Evolutionary conservation across 2,888 invertebrate species (phyloP).

Genomic region (Amphipyra tragopoginis): DNA sequence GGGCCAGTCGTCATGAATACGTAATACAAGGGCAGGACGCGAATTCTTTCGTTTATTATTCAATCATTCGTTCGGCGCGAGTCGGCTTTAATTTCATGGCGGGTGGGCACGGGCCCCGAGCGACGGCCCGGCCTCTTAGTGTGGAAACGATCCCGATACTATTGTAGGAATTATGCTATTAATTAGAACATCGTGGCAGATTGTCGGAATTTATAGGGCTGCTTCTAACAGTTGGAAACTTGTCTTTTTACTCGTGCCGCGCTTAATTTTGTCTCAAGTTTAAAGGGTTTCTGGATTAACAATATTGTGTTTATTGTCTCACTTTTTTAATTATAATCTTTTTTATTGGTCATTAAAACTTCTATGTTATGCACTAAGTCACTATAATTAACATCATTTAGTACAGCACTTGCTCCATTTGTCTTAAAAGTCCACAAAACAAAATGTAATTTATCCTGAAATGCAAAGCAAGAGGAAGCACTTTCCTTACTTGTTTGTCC

Average conservation of each 20-base stretch:
- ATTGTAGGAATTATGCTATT: constrained; percentile 72
- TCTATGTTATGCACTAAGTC: too few relatives aligned
- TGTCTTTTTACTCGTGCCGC: constrained; percentile 61
- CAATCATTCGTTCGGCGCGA: constrained; percentile 90
- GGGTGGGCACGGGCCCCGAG: constrained; percentile 87
- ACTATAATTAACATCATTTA: neutral
- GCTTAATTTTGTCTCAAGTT: constrained; percentile 62
- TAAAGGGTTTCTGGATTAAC: constrained; percentile 54
- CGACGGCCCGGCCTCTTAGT: constrained; percentile 71
- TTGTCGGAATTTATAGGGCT: constrained; percentile 68
- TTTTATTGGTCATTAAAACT: neutral
- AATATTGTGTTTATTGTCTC: constrained; percentile 12
- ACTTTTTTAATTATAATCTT: neutral
- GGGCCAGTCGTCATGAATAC: constrained; percentile 88
- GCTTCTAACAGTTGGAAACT: constrained; percentile 61
- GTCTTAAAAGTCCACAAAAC: constrained; percentile 11
- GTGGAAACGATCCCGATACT: constrained; percentile 75
- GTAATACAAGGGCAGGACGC: constrained; percentile 89
- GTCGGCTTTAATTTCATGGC: constrained; percentile 90
- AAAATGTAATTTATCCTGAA: constrained; percentile 16
- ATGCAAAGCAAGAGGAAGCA: constrained; percentile 56
- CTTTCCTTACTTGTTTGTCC: constrained; percentile 72
- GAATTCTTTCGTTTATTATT: constrained; percentile 90
- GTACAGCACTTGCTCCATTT: neutral
- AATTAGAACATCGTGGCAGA: constrained; percentile 72